Percentiles rank a stretch among this genome's conserved stretches.
phyloP scores from a whole-genome alignment of 2,113 vertebrate genomes.

The Ptychochromis oligacanthus region DNA sequence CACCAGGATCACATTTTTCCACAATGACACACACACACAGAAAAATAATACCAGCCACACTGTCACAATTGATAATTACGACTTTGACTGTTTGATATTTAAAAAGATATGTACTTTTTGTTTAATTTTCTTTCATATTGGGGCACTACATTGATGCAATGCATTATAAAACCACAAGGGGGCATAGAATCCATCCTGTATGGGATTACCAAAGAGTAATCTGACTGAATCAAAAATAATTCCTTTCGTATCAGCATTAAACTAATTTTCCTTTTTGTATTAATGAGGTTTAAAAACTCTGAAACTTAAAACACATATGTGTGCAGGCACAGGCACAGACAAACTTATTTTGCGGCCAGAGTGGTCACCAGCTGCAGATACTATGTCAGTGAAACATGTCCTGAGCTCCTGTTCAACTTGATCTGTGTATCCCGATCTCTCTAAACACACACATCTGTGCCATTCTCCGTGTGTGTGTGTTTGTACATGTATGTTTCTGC shows the following conservation, averaged over 20 bases:
- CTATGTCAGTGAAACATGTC: constrained; percentile 58
- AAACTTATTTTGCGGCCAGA: background rate
- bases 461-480: background rate
- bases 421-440: constrained; percentile 29
- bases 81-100: background rate
- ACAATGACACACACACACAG: background rate
- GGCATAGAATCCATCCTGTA: constrained; percentile 6
- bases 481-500: background rate
- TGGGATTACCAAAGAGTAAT: background rate
- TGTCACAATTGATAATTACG: background rate
- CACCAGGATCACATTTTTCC: background rate
- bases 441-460: background rate
- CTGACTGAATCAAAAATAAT: background rate
- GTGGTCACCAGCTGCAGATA: constrained; percentile 32
- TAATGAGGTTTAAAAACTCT: background rate
- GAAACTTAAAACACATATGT: background rate
- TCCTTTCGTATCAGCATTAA: background rate
- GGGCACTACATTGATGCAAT: constrained; percentile 23
- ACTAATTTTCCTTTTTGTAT: background rate
- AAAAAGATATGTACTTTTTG: background rate
- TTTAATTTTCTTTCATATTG: background rate
- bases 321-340: background rate
- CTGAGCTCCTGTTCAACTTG: constrained; percentile 38
- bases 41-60: background rate
- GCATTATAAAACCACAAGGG: constrained; percentile 48